A percentile compares a stretch with the other conserved stretches of the same genome.
phyloP scores from a whole-genome alignment of 1,140 invertebrate genomes.

The Sycophila sp. region DNA sequence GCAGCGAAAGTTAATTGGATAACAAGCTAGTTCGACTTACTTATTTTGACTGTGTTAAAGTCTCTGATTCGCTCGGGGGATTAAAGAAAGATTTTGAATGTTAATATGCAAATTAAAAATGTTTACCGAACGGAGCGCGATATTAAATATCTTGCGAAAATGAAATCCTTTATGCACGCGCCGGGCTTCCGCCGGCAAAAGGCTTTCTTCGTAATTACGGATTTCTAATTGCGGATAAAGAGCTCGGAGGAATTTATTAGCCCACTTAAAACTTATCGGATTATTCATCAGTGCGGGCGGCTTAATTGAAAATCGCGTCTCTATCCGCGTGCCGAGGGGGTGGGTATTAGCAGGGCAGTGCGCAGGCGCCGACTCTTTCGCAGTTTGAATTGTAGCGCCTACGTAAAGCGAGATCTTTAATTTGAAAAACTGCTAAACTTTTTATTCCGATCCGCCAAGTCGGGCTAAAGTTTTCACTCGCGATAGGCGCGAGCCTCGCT shows the following conservation, averaged over 20 bases:
- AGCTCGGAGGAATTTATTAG: conserved; percentile 16
- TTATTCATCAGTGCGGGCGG: conserved; percentile 5
- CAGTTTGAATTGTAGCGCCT: too few species aligned
- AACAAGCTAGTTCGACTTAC: conserved; percentile 47
- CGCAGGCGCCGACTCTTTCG: background rate
- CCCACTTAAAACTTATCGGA: conserved; percentile 22
- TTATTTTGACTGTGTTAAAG: conserved; percentile 36
- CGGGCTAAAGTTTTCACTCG: too few species aligned
- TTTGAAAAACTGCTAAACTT: too few species aligned
- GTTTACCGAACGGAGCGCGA: too few species aligned
- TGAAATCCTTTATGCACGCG: too few species aligned
- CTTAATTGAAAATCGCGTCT: conserved; percentile 30
- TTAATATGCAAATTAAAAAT: too few species aligned
- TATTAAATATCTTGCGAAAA: too few species aligned
- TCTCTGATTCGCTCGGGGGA: conserved; percentile 1
- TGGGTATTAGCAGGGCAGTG: background rate
- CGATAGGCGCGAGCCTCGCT: too few species aligned
- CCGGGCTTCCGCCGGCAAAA: too few species aligned
- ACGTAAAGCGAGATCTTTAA: too few species aligned
- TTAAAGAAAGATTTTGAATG: too few species aligned
- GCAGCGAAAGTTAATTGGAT: conserved; percentile 55
- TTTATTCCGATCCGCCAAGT: too few species aligned
- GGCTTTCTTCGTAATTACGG: conserved; percentile 22
- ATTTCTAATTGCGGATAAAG: conserved; percentile 27
- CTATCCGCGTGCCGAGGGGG: background rate